These are phyloP conservation scores for Oryzias javanicus DNA, from an alignment of 2,113 vertebrate species.

Conservation along the genomic window DNA sequence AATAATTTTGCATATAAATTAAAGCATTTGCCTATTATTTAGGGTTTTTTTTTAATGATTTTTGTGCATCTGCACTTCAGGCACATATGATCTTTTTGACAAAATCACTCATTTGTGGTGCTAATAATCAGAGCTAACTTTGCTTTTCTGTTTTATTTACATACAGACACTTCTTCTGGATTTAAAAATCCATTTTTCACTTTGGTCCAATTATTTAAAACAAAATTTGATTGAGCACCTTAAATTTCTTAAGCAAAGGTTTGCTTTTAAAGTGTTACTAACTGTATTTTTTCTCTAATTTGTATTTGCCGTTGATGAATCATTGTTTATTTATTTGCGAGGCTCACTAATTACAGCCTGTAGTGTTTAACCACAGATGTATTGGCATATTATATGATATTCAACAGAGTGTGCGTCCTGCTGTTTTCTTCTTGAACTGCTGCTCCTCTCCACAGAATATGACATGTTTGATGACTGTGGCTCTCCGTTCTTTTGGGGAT, in stretches of 20 bases:
- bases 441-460: conserved; percentile 53
- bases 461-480: conserved; percentile 63
- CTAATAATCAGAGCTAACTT: conserved; percentile 60
- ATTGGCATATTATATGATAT: too few species aligned
- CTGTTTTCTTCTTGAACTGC: conserved; percentile 52
- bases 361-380: conserved; percentile 5
- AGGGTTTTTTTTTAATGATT: conserved; percentile 7
- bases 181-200: conserved; percentile 20
- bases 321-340: background rate
- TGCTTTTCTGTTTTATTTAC: conserved; percentile 39
- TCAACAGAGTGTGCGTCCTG: conserved; percentile 46
- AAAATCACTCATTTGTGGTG: conserved; percentile 58
- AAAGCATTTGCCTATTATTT: conserved; percentile 17
- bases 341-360: conserved; percentile 64
- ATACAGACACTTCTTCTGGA: conserved; percentile 9
- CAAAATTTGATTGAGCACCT: conserved; percentile 36
- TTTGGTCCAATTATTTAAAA: conserved; percentile 9
- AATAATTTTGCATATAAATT: conserved; percentile 45
- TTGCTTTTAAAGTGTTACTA: conserved; percentile 9
- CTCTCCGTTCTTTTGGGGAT: conserved; percentile 62
- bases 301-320: background rate
- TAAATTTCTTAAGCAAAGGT: conserved; percentile 40
- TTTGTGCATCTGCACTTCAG: conserved; percentile 16
- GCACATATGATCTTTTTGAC: conserved; percentile 22
- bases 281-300: background rate